These are phyloP conservation scores for Syngnathus rostellatus DNA, from an alignment of 2,797 vertebrate species.

Conservation along the genomic window DNA sequence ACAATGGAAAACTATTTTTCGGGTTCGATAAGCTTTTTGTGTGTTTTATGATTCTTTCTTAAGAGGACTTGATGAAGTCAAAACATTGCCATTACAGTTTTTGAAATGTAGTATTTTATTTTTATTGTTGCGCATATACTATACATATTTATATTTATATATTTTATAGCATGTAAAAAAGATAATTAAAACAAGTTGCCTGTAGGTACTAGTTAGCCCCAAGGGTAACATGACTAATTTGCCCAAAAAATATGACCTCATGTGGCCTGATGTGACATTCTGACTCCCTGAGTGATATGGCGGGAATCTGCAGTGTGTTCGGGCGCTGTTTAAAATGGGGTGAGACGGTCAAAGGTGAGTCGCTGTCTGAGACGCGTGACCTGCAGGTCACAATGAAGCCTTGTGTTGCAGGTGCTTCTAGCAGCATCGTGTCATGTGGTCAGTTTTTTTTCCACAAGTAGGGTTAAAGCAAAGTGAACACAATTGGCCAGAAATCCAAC, in stretches of 20 bases:
- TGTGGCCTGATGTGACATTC: too few relatives aligned
- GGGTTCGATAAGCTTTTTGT: neutral
- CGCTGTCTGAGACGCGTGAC: neutral
- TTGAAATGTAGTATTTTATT: neutral
- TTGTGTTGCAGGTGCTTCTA: neutral
- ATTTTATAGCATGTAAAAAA: neutral
- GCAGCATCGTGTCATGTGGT: neutral
- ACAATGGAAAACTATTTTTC: neutral
- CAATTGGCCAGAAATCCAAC: neutral
- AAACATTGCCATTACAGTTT: neutral
- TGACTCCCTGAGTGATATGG: too few relatives aligned
- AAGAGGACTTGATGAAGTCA: neutral
- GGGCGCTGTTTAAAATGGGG: too few relatives aligned
- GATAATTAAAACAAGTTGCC: too few relatives aligned
- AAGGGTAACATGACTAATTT: neutral
- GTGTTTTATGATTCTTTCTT: neutral
- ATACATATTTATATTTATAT: neutral
- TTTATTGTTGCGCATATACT: neutral
- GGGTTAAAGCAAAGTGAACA: neutral
- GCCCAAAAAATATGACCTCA: neutral
- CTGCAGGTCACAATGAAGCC: neutral
- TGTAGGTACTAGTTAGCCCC: too few relatives aligned
- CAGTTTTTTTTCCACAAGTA: neutral
- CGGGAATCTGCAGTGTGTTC: too few relatives aligned
- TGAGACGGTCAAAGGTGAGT: too few relatives aligned